A percentile compares a stretch with the other conserved stretches of the same genome.
These are phyloP conservation scores for Orussus abietinus DNA, from an alignment of 1,140 invertebrate genomes.

Conservation along the genomic window DNA sequence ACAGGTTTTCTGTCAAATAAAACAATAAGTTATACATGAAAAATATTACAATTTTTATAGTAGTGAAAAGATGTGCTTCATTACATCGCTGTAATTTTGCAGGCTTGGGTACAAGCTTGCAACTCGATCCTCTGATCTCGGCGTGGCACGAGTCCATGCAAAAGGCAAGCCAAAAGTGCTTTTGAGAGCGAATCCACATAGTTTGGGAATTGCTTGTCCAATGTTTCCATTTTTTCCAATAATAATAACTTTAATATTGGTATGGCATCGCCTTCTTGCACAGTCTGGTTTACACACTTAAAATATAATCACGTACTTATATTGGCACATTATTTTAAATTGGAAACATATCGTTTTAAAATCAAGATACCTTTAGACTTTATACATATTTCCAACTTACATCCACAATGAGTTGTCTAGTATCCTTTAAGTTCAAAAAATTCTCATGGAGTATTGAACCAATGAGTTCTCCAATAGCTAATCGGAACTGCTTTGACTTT, in stretches of 20 bases:
- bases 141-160: conserved; percentile 31
- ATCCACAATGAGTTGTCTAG: conserved; percentile 10
- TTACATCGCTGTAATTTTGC: too few relatives aligned
- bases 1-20: conserved; percentile 5
- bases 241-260: conserved; percentile 31
- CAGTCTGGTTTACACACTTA: conserved; percentile 28
- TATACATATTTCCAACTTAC: conserved; percentile 19
- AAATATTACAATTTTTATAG: conserved; percentile 14
- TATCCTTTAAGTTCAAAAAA: conserved; percentile 16
- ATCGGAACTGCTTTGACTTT: conserved; percentile 32
- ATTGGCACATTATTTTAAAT: conserved; percentile 2
- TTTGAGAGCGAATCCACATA: conserved; percentile 16
- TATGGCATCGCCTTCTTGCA: conserved; percentile 27
- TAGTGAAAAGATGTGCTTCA: conserved; percentile 8
- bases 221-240: conserved; percentile 23
- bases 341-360: conserved; percentile 5
- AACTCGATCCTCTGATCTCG: conserved; percentile 34
- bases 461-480: conserved; percentile 22
- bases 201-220: conserved; percentile 9
- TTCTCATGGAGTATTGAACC: conserved; percentile 23
- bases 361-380: conserved; percentile 9
- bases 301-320: conserved; percentile 14
- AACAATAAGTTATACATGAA: conserved; percentile 7
- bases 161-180: conserved; percentile 27
- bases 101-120: conserved; percentile 18